These are phyloP conservation scores for Aplodontia rufa DNA, from an alignment of 2,113 vertebrate genomes.

Conservation along the genomic window DNA sequence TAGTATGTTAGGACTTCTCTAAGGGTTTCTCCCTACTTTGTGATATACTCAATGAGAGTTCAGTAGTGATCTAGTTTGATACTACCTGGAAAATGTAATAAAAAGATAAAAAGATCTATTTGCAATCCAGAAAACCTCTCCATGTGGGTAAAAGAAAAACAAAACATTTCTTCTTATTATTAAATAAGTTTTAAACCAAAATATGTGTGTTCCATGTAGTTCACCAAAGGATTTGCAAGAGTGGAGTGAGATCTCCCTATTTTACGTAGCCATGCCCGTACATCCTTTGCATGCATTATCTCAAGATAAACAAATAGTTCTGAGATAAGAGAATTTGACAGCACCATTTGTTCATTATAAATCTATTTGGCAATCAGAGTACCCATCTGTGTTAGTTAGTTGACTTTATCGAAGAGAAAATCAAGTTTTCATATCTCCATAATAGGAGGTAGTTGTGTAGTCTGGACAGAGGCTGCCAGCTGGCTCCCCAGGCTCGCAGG, in stretches of 20 bases:
- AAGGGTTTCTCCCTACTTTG: background rate
- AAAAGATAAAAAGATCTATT: background rate
- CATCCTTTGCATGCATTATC: background rate
- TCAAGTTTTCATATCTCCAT: background rate
- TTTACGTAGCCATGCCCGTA: background rate
- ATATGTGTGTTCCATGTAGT: background rate
- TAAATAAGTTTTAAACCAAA: background rate
- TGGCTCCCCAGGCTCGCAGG: fast-evolving
- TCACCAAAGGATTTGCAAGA: background rate
- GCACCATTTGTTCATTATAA: background rate
- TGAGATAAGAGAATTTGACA: background rate
- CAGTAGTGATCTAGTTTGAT: background rate
- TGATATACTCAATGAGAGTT: slow-evolving; percentile 17
- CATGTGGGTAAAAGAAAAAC: background rate
- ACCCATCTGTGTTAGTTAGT: background rate
- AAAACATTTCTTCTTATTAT: background rate
- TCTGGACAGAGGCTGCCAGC: background rate
- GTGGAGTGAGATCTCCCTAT: background rate
- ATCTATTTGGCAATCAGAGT: background rate
- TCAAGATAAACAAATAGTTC: background rate
- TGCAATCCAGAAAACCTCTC: background rate
- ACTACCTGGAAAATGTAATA: background rate
- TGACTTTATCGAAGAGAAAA: background rate
- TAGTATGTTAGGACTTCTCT: background rate
- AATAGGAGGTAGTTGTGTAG: background rate